A percentile compares a stretch with the other conserved stretches of the same genome.
phyloP scores from a whole-genome alignment of 2,797 vertebrate species.

The Alcedo quadribrachys region DNA sequence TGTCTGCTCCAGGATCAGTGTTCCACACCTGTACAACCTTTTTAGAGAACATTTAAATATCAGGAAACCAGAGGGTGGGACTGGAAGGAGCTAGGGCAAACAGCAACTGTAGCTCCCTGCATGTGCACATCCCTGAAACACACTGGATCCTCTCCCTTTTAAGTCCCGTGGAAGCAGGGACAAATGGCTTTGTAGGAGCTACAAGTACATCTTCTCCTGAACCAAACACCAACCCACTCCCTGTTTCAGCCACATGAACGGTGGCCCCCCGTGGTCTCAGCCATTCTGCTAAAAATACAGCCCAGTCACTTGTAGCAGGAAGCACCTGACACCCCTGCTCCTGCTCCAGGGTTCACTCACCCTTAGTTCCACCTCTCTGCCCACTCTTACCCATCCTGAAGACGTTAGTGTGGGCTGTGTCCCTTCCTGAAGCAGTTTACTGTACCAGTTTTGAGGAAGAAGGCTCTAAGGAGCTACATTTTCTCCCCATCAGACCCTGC shows the following conservation, averaged over 20 bases:
- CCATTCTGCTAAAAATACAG: not conserved
- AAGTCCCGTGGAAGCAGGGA: not conserved
- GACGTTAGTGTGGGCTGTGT: rapidly evolving
- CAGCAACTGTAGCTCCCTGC: not conserved
- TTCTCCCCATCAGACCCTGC: not conserved
- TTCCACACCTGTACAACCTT: not conserved
- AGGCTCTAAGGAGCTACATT: not conserved
- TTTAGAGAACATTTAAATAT: not conserved
- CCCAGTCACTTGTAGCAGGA: not conserved
- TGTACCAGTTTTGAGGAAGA: not conserved
- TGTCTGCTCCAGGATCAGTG: not conserved
- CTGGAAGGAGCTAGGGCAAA: not conserved
- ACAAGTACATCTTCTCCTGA: not conserved
- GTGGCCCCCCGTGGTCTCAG: not conserved
- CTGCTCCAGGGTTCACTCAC: rapidly evolving
- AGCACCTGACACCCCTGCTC: not conserved
- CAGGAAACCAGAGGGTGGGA: not conserved
- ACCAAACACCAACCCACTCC: not conserved
- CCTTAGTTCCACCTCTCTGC: not conserved
- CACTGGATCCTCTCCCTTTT: not conserved
- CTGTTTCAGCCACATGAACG: rapidly evolving
- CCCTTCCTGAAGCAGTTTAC: not conserved
- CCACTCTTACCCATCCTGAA: not conserved
- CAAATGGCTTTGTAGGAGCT: not conserved
- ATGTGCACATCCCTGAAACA: rapidly evolving